Evolutionary conservation across 2,113 vertebrate genomes (phyloP), one percentile per base, ranked within the genome.

Genomic region (Hemiscyllium ocellatum): DNA sequence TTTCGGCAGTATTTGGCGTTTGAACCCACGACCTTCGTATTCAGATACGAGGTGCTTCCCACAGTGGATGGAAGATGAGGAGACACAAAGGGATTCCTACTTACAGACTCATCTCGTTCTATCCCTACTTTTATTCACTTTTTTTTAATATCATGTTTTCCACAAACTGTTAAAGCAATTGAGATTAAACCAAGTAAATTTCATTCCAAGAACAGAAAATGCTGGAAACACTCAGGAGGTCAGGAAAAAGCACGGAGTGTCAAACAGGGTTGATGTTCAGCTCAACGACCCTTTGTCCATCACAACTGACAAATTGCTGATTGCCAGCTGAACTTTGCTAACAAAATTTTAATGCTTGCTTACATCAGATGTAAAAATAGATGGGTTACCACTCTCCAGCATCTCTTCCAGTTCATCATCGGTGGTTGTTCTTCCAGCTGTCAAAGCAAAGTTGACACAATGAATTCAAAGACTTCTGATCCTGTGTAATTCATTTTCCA

Each of bases 341-440:
- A 47, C 22, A 0, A 47, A 61, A 56, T 95, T 56, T 72, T 85
- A 96, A 68, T 26, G 42, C 95, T 94, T 96, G 97, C 98, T 95
- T 97, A 99, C 99, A 94, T 99, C 99, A 0, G 98, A 99, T 47
- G 98, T 99, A 97, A 99, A 99, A 96, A 99, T 98, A 0, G 99
- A 98, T 0, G 99, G 98, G 96, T 98, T 99, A 95, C 98, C 98
- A 29, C 98, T 99, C 97, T 99, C 99, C 96, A 99, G 96, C 99
- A 99, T 99, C 65, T 98, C 98, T 96, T 99, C 99, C 95, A 99
- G 98, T 95, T 99, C 98, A 13, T 98, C 98, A 1, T 98, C 98
- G 0, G 98, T 99, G 95, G 98, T 99, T 70, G 97, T 97, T 97
- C 97, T 98, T 95, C 99, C 99, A 97, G 99, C 99, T 99, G 96